A percentile compares a stretch with the other conserved stretches of the same genome.
phyloP scores from a whole-genome alignment of 2,113 vertebrate genomes.

The Asarcornis scutulata region DNA sequence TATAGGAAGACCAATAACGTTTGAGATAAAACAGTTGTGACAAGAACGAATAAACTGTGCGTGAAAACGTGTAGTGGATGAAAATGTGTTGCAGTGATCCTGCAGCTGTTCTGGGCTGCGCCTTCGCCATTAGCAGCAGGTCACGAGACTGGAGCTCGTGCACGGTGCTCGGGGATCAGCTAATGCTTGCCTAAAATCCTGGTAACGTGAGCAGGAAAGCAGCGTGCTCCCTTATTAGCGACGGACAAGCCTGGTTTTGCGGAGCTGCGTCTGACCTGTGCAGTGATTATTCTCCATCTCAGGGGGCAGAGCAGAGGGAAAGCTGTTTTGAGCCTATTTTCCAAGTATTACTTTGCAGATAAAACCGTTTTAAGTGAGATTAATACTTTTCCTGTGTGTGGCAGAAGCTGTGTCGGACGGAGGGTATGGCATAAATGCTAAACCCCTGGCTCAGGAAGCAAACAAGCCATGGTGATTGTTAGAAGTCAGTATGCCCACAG shows the following conservation, averaged over 20 bases:
- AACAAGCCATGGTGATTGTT: slow-evolving; percentile 47
- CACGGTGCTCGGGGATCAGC: not conserved
- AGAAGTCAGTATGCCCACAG: slow-evolving; percentile 47
- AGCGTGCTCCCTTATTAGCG: fast-evolving
- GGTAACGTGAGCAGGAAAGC: not conserved
- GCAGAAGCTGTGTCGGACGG: not conserved
- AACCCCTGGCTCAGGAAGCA: slow-evolving; percentile 57
- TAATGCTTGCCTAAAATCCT: not conserved
- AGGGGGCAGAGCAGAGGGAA: not conserved
- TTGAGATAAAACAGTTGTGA: not conserved
- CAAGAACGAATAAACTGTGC: not conserved
- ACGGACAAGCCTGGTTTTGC: not conserved
- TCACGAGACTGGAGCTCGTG: not conserved
- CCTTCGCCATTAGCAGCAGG: not conserved
- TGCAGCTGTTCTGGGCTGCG: not conserved
- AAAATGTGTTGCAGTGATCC: not conserved
- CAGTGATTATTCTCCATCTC: not conserved
- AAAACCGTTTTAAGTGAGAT: not conserved
- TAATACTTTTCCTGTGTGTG: not conserved
- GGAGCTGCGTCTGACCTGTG: not conserved
- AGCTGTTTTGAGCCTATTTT: not conserved
- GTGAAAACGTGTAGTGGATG: not conserved
- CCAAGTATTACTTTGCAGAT: not conserved
- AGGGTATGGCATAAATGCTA: not conserved
- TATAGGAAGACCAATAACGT: not conserved